Conservation (phyloP, 2,888 invertebrate species). For the Doris montereyensis region DNA sequence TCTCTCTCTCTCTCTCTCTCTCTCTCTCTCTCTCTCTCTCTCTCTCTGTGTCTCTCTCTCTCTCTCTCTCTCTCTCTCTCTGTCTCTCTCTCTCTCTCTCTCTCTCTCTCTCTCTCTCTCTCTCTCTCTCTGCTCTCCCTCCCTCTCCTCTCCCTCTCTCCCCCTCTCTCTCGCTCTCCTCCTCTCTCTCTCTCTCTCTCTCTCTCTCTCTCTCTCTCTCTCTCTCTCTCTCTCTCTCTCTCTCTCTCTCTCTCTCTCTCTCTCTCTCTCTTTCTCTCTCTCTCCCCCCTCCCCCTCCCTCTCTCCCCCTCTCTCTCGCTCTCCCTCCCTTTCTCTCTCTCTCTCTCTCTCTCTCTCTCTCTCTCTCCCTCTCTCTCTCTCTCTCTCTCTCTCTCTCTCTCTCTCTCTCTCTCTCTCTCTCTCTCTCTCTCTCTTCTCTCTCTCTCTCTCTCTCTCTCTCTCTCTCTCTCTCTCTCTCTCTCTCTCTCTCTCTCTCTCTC, state of each 20-base stretch:
- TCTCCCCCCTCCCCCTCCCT: background rate
- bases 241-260: background rate
- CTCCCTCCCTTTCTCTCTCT: background rate
- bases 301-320: slow-evolving; percentile 10
- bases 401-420: background rate
- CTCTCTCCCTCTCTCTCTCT: background rate
- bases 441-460: background rate
- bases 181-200: background rate
- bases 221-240: background rate
- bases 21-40: background rate
- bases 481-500: too few relatives aligned
- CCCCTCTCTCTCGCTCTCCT: background rate
- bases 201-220: background rate
- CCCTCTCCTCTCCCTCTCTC: background rate
- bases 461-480: background rate
- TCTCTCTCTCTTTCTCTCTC: background rate
- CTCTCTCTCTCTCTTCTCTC: background rate
- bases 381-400: background rate
- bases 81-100: background rate
- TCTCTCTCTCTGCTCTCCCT: background rate
- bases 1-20: background rate
- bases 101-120: slow-evolving; percentile 14
- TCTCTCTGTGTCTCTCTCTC: background rate
- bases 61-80: background rate
- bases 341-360: background rate